Percentiles rank a stretch among this genome's conserved stretches.
phyloP scores from a whole-genome alignment of 2,888 invertebrate species.

The Tridacna crocea region DNA sequence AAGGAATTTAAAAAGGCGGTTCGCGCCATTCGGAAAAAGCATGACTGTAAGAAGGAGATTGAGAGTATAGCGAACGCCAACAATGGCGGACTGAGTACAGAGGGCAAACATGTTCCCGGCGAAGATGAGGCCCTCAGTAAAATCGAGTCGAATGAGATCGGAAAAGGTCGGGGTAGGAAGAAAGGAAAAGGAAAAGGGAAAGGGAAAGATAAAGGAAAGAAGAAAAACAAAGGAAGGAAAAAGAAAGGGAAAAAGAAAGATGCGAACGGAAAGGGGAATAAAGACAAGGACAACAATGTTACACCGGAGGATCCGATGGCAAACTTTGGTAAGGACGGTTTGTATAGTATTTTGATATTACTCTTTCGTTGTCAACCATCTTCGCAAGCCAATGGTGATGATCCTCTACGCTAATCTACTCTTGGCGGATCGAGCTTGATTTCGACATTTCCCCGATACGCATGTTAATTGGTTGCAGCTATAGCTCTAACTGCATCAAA shows the following conservation, averaged over 20 bases:
- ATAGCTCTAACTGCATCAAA: too few species aligned
- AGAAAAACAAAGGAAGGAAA: conserved; percentile 33
- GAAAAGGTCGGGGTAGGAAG: conserved; percentile 23
- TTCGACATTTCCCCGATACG: too few species aligned
- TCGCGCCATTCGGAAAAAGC: conserved; percentile 50
- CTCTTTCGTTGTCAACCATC: background rate
- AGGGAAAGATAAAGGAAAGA: conserved; percentile 35
- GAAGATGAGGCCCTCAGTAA: conserved; percentile 18
- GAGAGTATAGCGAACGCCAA: conserved; percentile 45
- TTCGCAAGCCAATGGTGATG: too few species aligned
- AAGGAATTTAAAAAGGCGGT: conserved; percentile 51
- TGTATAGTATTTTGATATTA: background rate
- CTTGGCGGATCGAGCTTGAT: too few species aligned
- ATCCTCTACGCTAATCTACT: background rate
- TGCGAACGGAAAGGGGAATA: conserved; percentile 13
- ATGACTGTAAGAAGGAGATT: conserved; percentile 54
- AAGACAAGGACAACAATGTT: conserved; percentile 24
- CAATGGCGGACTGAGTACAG: conserved; percentile 52
- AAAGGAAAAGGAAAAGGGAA: conserved; percentile 28
- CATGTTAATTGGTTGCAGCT: too few species aligned
- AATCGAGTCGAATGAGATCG: conserved; percentile 21
- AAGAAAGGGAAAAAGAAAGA: conserved; percentile 29
- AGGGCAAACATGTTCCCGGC: conserved; percentile 38
- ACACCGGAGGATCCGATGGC: conserved; percentile 44
- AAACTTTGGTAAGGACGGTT: conserved; percentile 41